Percentiles rank a stretch among this genome's conserved stretches.
These are phyloP conservation scores for Clarias pachynema DNA, from an alignment of 2,797 vertebrate genomes.

Conservation along the genomic window DNA sequence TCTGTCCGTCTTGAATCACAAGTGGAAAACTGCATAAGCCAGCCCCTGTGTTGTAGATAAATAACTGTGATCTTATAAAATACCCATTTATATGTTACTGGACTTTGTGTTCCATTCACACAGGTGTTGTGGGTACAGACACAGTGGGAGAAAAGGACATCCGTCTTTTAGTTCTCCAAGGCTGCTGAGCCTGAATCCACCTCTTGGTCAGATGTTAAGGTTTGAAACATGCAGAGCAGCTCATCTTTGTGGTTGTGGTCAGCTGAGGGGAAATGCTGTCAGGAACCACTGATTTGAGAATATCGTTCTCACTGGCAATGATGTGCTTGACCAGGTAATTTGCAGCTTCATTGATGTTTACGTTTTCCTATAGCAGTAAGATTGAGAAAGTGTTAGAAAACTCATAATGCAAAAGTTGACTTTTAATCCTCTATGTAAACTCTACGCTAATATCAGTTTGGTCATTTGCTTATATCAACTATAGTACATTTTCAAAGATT, in stretches of 20 bases:
- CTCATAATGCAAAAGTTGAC: background rate
- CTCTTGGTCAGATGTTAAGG: conserved; percentile 59
- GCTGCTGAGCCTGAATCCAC: background rate
- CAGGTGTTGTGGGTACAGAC: conserved; percentile 1
- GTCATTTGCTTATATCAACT: background rate
- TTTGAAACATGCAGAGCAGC: conserved; percentile 89
- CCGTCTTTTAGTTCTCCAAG: background rate
- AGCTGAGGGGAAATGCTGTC: conserved; percentile 89
- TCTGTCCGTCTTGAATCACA: background rate
- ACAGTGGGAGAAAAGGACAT: conserved; percentile 11
- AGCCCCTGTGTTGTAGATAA: conserved; percentile 43
- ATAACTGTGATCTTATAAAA: conserved; percentile 56
- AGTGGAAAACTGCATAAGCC: background rate
- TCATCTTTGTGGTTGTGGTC: conserved; percentile 72
- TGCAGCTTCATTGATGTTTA: conserved; percentile 92
- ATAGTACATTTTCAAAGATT: too few species aligned
- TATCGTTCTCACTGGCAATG: conserved; percentile 89
- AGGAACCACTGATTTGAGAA: conserved; percentile 80
- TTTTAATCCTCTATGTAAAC: background rate
- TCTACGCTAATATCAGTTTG: background rate
- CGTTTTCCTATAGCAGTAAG: conserved; percentile 81
- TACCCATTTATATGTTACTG: conserved; percentile 57
- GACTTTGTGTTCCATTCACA: conserved; percentile 14
- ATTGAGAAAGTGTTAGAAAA: background rate
- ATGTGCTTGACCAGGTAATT: conserved; percentile 96